A percentile compares a stretch with the other conserved stretches of the same genome.
These are phyloP conservation scores for Lithobates pipiens DNA, from an alignment of 2,797 vertebrate species.

Conservation along the genomic window DNA sequence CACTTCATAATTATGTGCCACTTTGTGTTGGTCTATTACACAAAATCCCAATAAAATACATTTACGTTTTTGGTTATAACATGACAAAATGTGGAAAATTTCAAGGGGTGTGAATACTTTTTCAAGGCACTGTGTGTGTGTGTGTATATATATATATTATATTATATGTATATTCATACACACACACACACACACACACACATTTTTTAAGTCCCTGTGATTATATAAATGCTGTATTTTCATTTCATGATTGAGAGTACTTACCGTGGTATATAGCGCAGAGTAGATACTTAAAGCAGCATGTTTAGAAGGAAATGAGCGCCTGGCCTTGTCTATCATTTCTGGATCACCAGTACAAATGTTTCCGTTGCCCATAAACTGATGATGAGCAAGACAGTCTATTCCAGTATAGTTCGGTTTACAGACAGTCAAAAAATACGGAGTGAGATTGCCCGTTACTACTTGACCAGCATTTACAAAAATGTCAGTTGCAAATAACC, in stretches of 20 bases:
- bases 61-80: too few species aligned
- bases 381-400: slow-evolving; percentile 87
- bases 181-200: too few species aligned
- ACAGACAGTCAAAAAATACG: slow-evolving; percentile 95
- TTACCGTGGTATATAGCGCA: slow-evolving; percentile 94
- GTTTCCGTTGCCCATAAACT: slow-evolving; percentile 91
- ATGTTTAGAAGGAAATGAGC: slow-evolving; percentile 97
- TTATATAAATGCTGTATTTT: too few species aligned
- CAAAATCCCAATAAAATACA: too few species aligned
- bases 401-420: slow-evolving; percentile 95
- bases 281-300: slow-evolving; percentile 95
- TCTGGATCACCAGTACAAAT: slow-evolving; percentile 91
- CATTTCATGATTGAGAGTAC: slow-evolving; percentile 58
- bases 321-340: slow-evolving; percentile 88
- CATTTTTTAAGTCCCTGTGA: too few species aligned
- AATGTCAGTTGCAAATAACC: slow-evolving; percentile 97
- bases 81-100: too few species aligned
- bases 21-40: too few species aligned
- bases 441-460: slow-evolving; percentile 93
- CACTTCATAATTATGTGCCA: too few species aligned
- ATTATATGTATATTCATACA: too few species aligned
- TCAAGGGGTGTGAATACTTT: too few species aligned
- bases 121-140: too few species aligned
- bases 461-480: slow-evolving; percentile 97
- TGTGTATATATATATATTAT: too few species aligned